Base-by-base conservation (phyloP, 2,797 vertebrate genomes). In the Trachurus trachurus region DNA sequence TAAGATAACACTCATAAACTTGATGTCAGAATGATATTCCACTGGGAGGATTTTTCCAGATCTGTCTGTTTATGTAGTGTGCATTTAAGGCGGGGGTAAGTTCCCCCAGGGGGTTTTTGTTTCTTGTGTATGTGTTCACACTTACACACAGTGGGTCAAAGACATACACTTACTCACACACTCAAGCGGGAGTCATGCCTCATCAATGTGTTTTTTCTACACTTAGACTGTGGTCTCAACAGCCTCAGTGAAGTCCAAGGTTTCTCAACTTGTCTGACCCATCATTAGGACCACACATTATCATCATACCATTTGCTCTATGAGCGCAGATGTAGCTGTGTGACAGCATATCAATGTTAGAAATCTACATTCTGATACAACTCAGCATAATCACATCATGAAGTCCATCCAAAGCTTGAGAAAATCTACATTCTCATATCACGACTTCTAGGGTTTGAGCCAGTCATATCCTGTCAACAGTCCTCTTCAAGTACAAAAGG, bases 41-140 rank as follows among this genome's bases (percentile, higher is more conserved):
- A 69, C 64, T 54, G 71, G 84, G 84, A 88, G 73, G 77, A 84
- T 85, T 87, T 91, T 91, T 87, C 89, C 86, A 87, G 40, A 63
- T 70, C 44, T 74, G 21, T 87, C 80, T 88, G 90, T 90, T 93
- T 92, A 89, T 84, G 72, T 76, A 84, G 26, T 26, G 26, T 26
- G 49, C 59, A 82, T 72, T 83, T 73, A 63, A 84, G 40, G 15
- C 31, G 22, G 45, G 9, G 31, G 26, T 26, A 26, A 26, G 31
- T 1, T 34, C 45, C 69, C 78, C 72, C 1, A 5, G 10, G 79
- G 83, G 83, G 26, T 3, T 26, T 26, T 26, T 26, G 26, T 64
- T 81, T 87, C n/a, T 66, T 74, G 66, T 71, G 57, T n/a, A 16
- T 22, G 31, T 31, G 37, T 59, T 58, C 42, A 58, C 45, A 61